Evolutionary conservation across 2,888 invertebrate species (phyloP).

Genomic region (Rhimphoctona megacephalus): DNA sequence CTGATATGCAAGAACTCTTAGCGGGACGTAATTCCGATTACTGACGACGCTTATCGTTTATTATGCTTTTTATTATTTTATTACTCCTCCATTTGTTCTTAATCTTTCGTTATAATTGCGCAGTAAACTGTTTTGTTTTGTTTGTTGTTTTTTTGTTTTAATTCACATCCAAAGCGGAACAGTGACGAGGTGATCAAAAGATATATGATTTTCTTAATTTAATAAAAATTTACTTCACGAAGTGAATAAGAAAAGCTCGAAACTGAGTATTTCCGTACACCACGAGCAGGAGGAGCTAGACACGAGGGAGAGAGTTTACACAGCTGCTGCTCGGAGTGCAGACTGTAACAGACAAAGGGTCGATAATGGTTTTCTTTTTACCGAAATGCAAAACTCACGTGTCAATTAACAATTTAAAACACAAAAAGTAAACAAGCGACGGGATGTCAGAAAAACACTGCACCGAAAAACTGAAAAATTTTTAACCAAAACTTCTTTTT

Average conservation of each 20-base stretch:
- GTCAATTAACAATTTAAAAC: not conserved
- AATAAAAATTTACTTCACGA: conserved; percentile 9
- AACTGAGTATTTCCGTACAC: not conserved
- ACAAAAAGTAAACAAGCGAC: not conserved
- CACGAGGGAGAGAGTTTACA: conserved; percentile 28
- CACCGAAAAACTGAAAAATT: conserved; percentile 1
- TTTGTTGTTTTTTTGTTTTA: too few relatives aligned
- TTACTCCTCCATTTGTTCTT: not conserved
- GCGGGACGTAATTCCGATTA: conserved; percentile 30
- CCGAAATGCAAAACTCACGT: conserved; percentile 6
- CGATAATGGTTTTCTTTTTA: not conserved
- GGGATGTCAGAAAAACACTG: conserved; percentile 6
- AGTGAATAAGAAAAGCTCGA: not conserved
- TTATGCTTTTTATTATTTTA: not conserved
- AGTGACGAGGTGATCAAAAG: not conserved
- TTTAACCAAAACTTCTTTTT: not conserved
- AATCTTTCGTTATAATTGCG: not conserved
- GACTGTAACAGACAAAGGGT: not conserved
- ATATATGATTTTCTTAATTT: not conserved
- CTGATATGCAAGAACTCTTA: conserved; percentile 19
- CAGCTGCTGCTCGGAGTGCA: conserved; percentile 27
- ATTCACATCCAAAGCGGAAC: not conserved
- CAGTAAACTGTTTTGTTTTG: not conserved
- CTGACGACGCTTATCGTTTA: conserved; percentile 19
- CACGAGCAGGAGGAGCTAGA: not conserved